Evolutionary conservation across 2,797 vertebrate genomes (phyloP), one percentile per base, ranked within the genome.

Genomic region (Prunella strophiata): DNA sequence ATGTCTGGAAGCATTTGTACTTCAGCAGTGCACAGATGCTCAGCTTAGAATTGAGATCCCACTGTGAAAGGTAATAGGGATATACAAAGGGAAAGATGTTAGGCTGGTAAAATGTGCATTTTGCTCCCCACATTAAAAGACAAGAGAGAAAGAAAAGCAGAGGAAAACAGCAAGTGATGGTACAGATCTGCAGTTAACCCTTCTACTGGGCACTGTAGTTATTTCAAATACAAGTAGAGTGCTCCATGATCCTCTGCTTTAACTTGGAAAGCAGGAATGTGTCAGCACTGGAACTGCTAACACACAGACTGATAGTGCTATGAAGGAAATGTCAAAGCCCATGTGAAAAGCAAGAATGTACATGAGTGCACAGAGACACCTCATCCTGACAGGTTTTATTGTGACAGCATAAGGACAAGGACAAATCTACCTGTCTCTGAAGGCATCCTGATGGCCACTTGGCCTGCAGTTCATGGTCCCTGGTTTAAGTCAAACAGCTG

Each of bases 401-500:
- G 26, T 21, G 40, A 50, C 2, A 70, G 54, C 45, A 2, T 40
- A 83, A 83, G 51, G 20, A 47, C 62, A 88, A 90, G 57, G 57
- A 45, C 47, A 84, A 29, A 9, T 45, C 47, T 8, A 18, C 10
- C 29, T 65, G 34, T 18, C 62, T 50, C 32, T 81, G 70, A 84
- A 78, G 68, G 45, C 40, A 65, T 62, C 63, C 34, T 2, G 1
- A 47, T 29, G 58, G 52, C 47, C 34, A 21, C 61, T 42, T 74
- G 65, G 14, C 61, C 89, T 57, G 32, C 5, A 58, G 87, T 51
- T 93, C 79, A 82, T 0, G 4, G 85, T 48, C 78, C 21, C 48
- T 15, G 21, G 29, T 48, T 93, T 52, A 74, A 85, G 30, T 30
- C 63, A 71, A 85, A 70, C 67, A 89, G 51, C 38, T 84, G 77